These are phyloP conservation scores for Abrostola triplasia DNA, from an alignment of 2,888 invertebrate species.

Conservation along the genomic window DNA sequence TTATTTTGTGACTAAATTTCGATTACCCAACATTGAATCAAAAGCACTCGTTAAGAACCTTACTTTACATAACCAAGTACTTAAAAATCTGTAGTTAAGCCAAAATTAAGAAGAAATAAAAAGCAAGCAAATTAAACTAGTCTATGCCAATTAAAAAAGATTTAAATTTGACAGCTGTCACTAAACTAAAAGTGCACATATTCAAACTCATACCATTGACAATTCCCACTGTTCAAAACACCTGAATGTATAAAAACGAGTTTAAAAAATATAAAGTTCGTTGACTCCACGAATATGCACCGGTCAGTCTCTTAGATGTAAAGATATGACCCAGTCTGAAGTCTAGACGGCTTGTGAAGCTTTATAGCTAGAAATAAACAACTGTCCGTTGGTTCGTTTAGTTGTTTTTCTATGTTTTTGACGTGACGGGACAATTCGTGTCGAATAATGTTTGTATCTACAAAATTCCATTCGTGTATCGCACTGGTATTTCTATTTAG, in stretches of 20 bases:
- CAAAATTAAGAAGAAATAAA: too few species aligned
- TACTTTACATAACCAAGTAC: too few species aligned
- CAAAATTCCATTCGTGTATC: too few species aligned
- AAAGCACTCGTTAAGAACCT: too few species aligned
- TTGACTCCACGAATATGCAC: constrained; percentile 43
- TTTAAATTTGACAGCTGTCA: background rate
- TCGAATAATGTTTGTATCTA: too few species aligned
- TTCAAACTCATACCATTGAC: background rate
- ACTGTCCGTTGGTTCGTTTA: constrained; percentile 34
- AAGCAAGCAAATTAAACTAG: background rate
- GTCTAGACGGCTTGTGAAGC: constrained; percentile 49
- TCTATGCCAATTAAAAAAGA: background rate
- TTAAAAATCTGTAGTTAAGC: too few species aligned
- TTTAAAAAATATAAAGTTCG: constrained; percentile 38
- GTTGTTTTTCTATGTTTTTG: constrained; percentile 3
- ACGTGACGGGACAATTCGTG: too few species aligned
- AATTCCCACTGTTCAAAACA: background rate
- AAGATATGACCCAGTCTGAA: constrained; percentile 36
- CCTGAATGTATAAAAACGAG: constrained; percentile 35
- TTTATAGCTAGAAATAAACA: constrained; percentile 35
- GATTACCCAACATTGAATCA: too few species aligned
- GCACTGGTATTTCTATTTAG: too few species aligned
- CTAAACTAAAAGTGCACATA: background rate
- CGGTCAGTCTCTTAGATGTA: constrained; percentile 48
- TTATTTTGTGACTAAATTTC: too few species aligned